Evolutionary conservation across 2,113 vertebrate genomes (phyloP).

Genomic region (Amazona guildingii): DNA sequence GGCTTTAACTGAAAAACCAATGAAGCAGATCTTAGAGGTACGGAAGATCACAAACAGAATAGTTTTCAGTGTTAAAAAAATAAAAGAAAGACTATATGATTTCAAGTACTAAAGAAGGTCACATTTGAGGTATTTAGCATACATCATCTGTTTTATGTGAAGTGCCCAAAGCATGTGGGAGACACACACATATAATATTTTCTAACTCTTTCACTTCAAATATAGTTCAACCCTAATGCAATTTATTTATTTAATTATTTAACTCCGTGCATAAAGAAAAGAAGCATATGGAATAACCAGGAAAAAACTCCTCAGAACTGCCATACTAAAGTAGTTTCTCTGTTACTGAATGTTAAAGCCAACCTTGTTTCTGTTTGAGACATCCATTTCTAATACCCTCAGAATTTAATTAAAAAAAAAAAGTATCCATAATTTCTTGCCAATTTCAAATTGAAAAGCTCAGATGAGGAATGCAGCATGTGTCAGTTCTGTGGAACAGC

Average conservation of each 20-base stretch:
- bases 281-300: background rate
- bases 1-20: background rate
- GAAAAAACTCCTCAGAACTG: background rate
- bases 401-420: background rate
- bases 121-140: background rate
- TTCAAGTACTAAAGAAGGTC: background rate
- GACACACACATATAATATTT: background rate
- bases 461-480: background rate
- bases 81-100: background rate
- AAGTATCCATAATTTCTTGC: background rate
- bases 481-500: background rate
- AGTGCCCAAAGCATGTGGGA: background rate
- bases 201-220: background rate
- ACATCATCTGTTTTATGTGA: background rate
- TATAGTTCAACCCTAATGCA: background rate
- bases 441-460: background rate
- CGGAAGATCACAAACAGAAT: background rate
- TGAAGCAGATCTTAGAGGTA: background rate
- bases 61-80: background rate
- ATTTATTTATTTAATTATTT: background rate
- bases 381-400: background rate
- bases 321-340: background rate
- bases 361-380: background rate
- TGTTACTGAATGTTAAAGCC: background rate
- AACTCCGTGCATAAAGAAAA: background rate